A percentile compares a stretch with the other conserved stretches of the same genome.
These are phyloP conservation scores for Willisornis vidua DNA, from an alignment of 2,113 vertebrate species.

Conservation along the genomic window DNA sequence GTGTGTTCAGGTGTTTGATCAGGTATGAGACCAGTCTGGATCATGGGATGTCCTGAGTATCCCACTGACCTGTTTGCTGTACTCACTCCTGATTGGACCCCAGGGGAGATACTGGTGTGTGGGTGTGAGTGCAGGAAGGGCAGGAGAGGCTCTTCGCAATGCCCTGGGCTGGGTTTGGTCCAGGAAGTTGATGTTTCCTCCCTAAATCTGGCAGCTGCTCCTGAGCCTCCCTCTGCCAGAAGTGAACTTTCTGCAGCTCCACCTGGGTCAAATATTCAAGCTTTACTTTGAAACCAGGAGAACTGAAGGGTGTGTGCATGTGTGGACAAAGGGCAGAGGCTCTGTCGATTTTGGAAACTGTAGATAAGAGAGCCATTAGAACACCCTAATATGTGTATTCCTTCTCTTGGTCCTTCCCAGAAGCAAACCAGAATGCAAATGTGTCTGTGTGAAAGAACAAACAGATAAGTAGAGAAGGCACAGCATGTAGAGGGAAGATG, in stretches of 20 bases:
- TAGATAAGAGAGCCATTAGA: not conserved
- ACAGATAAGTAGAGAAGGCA: not conserved
- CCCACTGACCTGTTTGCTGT: not conserved
- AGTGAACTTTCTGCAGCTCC: not conserved
- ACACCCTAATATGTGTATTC: accelerated
- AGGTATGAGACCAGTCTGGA: not conserved
- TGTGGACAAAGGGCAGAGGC: not conserved
- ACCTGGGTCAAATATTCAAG: not conserved
- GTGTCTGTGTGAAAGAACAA: not conserved
- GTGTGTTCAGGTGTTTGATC: not conserved
- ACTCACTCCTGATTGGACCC: not conserved
- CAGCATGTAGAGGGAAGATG: not conserved
- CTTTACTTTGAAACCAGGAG: not conserved
- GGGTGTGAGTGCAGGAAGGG: not conserved
- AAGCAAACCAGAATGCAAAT: not conserved
- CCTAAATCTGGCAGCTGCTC: not conserved
- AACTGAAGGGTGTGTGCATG: not conserved
- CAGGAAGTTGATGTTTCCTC: not conserved
- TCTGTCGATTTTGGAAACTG: not conserved
- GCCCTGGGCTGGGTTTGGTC: not conserved
- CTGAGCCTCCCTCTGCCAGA: not conserved
- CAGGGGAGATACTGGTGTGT: accelerated
- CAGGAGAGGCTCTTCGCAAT: not conserved
- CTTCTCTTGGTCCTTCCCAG: not conserved
- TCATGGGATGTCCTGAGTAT: not conserved